Evolutionary conservation across 2,797 vertebrate genomes (phyloP), one percentile per base, ranked within the genome.

Genomic region (Rhynchonycteris naso): DNA sequence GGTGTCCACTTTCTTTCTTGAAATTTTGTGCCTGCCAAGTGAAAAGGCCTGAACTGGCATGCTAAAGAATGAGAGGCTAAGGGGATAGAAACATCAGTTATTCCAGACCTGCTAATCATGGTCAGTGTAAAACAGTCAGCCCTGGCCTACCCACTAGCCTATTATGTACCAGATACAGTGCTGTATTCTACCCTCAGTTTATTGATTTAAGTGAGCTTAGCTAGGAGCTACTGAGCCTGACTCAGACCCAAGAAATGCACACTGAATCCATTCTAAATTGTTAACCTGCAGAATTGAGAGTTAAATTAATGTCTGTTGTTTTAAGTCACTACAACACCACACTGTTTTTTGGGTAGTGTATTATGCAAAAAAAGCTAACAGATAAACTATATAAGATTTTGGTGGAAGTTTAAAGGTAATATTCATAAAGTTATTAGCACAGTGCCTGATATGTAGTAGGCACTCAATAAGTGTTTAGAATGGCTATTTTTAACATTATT

Each of bases 401-500:
- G 18, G 43, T 28, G 58, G 30, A 74, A 8, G 38, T 50, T 75
- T 38, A 84, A 88, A 28, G 56, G 18, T 35, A 80, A 71, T 33
- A 90, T 56, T n/a, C 12, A 83, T 76, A 47, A 83, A 76, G 19
- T 76, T 78, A 1, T 33, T 83, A 68, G 38, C 9, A 66, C 7
- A 71, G 8, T 74, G 8, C 8, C n/a, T 61, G 65, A 65, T 86
- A 76, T 85, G 12, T 26, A 68, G 50, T 69, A 78, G 83, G 33
- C 22, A n/a, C 16, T 71, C 16, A 88, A 2, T 22, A 71, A 72
- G 12, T 50, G 7, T 86, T 88, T 69, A 50, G 21, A 85, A 85
- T 59, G 61, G 21, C 19, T 86, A 24, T 92, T 90, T 94, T 90
- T 81, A 88, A 69, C 15, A 15, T 79, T 10, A 80, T n/a, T 63